phyloP scores from a whole-genome alignment of 2,113 vertebrate species.

The Equus przewalskii region DNA sequence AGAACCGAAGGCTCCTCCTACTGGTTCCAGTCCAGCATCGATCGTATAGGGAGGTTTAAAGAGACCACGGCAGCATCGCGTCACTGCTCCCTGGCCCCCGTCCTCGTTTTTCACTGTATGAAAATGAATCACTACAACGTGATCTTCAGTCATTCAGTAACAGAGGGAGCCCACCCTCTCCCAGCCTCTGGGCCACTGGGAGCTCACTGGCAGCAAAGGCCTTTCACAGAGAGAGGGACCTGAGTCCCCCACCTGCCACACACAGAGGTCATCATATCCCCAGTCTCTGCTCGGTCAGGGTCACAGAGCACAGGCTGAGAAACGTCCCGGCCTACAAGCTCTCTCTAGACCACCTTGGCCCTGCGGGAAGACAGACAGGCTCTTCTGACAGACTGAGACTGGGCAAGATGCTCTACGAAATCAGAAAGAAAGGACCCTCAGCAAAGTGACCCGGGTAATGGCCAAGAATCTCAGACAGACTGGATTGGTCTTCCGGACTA shows the following conservation, averaged over 20 bases:
- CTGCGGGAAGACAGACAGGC: neutral
- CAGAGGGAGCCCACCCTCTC: neutral
- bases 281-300: neutral
- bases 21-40: no score
- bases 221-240: neutral
- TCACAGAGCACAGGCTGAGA: neutral
- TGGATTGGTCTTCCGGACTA: neutral
- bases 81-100: neutral
- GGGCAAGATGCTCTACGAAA: neutral
- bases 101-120: neutral
- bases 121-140: neutral
- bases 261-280: neutral
- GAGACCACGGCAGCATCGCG: neutral
- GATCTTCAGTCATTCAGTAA: neutral
- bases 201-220: neutral
- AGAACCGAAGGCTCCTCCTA: neutral
- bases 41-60: neutral
- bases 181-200: neutral
- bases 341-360: neutral
- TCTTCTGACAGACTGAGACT: neutral
- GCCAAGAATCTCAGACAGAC: neutral
- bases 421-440: neutral
- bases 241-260: neutral
- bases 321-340: neutral
- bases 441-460: neutral